Conservation (phyloP, 2,797 vertebrate species). For the Salarias fasciatus region DNA sequence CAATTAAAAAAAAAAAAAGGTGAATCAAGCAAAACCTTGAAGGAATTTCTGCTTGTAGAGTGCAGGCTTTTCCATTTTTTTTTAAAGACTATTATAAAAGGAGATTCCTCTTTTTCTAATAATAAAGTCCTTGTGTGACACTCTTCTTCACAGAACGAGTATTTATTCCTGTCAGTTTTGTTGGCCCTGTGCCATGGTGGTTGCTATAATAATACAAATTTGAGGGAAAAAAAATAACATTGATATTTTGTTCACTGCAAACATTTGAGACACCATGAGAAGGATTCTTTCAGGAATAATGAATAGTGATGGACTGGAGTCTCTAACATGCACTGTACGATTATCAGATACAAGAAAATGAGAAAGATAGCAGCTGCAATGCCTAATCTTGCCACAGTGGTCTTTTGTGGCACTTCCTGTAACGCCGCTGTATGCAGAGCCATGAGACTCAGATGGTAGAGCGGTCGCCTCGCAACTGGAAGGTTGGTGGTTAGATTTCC, state of each 20-base stretch:
- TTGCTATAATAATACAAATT: no score
- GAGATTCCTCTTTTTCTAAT: constrained; percentile 9
- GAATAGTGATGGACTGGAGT: not conserved
- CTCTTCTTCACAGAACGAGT: not conserved
- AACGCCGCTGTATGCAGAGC: not conserved
- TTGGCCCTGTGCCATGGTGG: not conserved
- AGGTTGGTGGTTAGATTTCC: no score
- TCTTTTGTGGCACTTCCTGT: not conserved
- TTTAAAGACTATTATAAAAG: constrained; percentile 20
- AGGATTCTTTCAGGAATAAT: not conserved
- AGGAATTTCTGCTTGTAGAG: constrained; percentile 15
- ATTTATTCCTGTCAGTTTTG: constrained; percentile 11
- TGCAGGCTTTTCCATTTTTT: constrained; percentile 16
- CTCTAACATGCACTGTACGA: not conserved
- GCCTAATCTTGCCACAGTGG: not conserved
- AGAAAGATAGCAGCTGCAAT: not conserved
- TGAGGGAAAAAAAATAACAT: no score
- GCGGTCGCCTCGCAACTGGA: no score
- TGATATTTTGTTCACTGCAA: not conserved
- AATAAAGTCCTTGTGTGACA: not conserved
- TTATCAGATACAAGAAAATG: not conserved
- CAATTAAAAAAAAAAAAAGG: constrained; percentile 14
- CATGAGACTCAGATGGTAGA: no score
- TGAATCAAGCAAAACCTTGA: constrained; percentile 26
- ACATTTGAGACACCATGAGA: not conserved